Evolutionary conservation across 2,113 vertebrate genomes (phyloP).

Genomic region (Pseudonaja textilis): DNA sequence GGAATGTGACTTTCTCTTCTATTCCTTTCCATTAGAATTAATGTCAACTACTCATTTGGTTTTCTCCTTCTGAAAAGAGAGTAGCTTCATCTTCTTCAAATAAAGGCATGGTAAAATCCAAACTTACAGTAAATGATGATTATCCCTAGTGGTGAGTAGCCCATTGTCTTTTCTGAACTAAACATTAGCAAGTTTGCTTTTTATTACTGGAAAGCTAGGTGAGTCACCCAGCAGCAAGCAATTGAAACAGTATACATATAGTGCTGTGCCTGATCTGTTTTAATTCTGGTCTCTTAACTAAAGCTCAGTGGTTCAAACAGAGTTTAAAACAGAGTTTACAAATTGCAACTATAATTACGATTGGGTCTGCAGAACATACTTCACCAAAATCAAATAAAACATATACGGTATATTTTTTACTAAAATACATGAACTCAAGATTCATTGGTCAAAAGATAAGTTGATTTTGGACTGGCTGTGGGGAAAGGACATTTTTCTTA

Average conservation of each 20-base stretch:
- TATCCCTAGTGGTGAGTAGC: constrained; percentile 19
- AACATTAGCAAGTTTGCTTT: not conserved
- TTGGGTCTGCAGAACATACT: not conserved
- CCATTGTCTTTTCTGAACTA: not conserved
- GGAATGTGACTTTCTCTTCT: not conserved
- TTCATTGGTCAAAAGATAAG: not conserved
- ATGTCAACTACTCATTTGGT: not conserved
- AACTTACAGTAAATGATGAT: constrained; percentile 3
- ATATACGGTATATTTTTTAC: not conserved
- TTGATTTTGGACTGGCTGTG: not conserved
- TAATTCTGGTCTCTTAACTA: not conserved
- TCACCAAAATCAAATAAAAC: not conserved
- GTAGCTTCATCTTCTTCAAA: not conserved
- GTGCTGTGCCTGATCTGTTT: not conserved
- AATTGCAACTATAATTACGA: not conserved
- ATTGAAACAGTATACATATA: not conserved
- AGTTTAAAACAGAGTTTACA: not conserved
- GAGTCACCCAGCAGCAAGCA: not conserved
- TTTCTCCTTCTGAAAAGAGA: not conserved
- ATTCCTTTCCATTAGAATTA: not conserved
- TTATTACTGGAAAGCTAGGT: not conserved
- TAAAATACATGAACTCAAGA: not conserved
- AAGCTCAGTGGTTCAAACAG: not conserved
- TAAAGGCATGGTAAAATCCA: not conserved
- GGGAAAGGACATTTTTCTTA: not conserved